These are phyloP conservation scores for Dreissena polymorpha DNA, from an alignment of 1,140 invertebrate genomes.

Conservation along the genomic window DNA sequence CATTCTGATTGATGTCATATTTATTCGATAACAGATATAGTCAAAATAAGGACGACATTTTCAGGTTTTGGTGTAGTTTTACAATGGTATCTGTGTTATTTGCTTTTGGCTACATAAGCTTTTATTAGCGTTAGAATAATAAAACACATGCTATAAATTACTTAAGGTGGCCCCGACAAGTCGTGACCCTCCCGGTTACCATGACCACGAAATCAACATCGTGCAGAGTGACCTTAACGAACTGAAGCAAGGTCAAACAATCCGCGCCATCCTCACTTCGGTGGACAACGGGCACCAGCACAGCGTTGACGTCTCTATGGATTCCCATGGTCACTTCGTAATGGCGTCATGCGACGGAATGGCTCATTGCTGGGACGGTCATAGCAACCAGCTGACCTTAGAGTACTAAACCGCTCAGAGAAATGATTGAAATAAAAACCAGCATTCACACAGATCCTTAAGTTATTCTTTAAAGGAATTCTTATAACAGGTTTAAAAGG, in stretches of 20 bases:
- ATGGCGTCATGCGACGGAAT: conserved; percentile 47
- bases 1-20: too few species aligned
- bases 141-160: too few species aligned
- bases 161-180: conserved; percentile 40
- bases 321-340: conserved; percentile 15
- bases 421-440: too few species aligned
- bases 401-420: conserved; percentile 15
- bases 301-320: conserved; percentile 34
- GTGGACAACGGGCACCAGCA: conserved; percentile 41
- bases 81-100: too few species aligned
- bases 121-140: too few species aligned
- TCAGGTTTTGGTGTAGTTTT: too few species aligned
- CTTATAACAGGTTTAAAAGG: too few species aligned
- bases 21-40: too few species aligned
- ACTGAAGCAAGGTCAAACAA: conserved; percentile 21
- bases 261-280: conserved; percentile 27
- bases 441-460: too few species aligned
- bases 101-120: too few species aligned
- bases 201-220: conserved; percentile 36
- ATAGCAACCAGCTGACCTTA: conserved; percentile 16
- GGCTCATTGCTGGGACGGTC: conserved; percentile 47
- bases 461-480: too few species aligned
- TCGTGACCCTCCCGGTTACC: conserved; percentile 47
- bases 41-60: too few species aligned
- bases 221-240: conserved; percentile 44